Evolutionary conservation across 2,113 vertebrate genomes (phyloP), one percentile per base, ranked within the genome.

Genomic region (Corydoras sp.): DNA sequence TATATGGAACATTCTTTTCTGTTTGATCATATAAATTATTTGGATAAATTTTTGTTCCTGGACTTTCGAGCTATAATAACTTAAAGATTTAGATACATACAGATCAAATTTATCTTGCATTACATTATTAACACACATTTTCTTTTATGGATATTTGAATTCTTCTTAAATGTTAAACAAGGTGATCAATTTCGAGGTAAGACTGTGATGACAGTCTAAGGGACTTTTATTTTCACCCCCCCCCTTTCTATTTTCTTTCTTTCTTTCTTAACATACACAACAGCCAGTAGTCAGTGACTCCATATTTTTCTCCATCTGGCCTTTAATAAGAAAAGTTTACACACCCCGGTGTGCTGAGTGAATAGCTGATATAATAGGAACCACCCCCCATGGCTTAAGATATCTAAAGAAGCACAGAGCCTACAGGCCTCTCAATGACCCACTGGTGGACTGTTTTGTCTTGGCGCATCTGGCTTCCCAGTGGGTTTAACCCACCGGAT

Each of bases 331-430:
- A 68, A n/a, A n/a, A 43, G 55, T 24, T 68, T 67, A 15, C 3
- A 13, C 50, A 54, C 24, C 12, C 54, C 69, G n/a, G 69, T 53
- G 18, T 69, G 71, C 75, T 75, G 65, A 55, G 62, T 67, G 75
- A 66, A 58, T 77, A 62, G 70, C 63, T 68, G 58, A 18, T 31
- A 77, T 65, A 76, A 77, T 72, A 49, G 76, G 59, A 30, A 43
- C 35, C 35, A 24, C 35, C 69, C 60, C 76, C 67, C 64, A 73
- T 60, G 76, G 79, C 58, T 73, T 55, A 51, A 77, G 63, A 68
- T 74, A 54, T 71, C 61, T 69, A 65, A 70, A 75, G 71, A 61
- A 77, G 69, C 73, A 58, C 72, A 58, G 68, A 70, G 56, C 15
- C 65, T 69, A 49, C 13, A 48, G 66, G 15, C 15, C 43, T 49